Percentiles rank a stretch among this genome's conserved stretches.
Evolutionary conservation across 2,797 vertebrate genomes (phyloP).

Genomic region (Myotis daubentonii): DNA sequence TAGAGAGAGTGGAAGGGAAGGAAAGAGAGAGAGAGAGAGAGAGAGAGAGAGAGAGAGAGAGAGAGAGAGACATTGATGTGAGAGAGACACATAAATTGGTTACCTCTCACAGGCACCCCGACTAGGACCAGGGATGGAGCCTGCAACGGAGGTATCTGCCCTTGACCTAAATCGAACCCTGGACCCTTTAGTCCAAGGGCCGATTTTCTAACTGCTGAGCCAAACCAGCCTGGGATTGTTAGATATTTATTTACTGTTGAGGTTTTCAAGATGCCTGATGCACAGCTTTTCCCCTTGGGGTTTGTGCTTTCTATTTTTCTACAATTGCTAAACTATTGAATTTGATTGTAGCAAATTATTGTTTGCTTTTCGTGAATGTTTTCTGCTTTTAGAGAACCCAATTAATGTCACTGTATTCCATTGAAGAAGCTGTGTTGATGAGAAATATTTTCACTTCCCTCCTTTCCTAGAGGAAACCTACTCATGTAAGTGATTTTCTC

Average conservation of each 20-base stretch:
- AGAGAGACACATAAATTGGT: no score
- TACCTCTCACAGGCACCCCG: no score
- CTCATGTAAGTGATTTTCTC: not conserved
- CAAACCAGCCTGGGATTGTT: not conserved
- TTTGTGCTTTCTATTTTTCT: conserved; percentile 39
- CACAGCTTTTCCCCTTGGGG: not conserved
- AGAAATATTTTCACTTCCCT: conserved; percentile 53
- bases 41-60: no score
- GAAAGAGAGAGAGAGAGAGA: no score
- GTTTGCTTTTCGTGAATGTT: conserved; percentile 48
- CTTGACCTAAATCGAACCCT: no score
- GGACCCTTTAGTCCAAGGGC: no score
- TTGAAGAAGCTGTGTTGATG: conserved; percentile 28
- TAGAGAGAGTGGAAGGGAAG: no score
- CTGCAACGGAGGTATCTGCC: no score
- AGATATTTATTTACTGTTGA: conserved; percentile 3
- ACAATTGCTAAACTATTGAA: conserved; percentile 52
- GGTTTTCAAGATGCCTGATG: not conserved
- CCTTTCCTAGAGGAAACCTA: not conserved
- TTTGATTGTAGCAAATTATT: conserved; percentile 36
- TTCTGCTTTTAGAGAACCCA: conserved; percentile 29
- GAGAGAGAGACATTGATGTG: no score
- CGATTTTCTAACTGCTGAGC: no score
- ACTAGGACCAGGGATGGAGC: no score
- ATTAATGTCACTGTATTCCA: conserved; percentile 53